A percentile compares a stretch with the other conserved stretches of the same genome.
phyloP scores from a whole-genome alignment of 2,888 invertebrate species.

The Pseudoips prasinana region DNA sequence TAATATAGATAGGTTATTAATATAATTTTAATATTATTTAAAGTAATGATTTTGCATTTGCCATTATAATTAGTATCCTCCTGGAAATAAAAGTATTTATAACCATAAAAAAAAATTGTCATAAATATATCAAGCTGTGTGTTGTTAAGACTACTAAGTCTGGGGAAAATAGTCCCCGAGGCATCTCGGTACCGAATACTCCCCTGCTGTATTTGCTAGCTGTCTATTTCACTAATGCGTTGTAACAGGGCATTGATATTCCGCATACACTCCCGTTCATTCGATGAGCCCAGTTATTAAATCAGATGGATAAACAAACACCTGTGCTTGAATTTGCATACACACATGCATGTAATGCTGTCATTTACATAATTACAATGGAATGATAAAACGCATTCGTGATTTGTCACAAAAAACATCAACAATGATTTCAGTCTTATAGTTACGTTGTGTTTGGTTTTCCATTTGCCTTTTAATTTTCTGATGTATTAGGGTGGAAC shows the following conservation, averaged over 20 bases:
- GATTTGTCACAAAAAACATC: conserved; percentile 39
- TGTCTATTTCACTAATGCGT: conserved; percentile 70
- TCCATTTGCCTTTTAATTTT: conserved; percentile 35
- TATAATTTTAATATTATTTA: no score
- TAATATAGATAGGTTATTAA: no score
- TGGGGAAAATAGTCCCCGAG: conserved; percentile 19
- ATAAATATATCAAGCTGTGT: no score
- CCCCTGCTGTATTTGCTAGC: conserved; percentile 56
- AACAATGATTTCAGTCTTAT: conserved; percentile 27
- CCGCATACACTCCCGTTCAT: conserved; percentile 57
- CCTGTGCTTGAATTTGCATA: conserved; percentile 56
- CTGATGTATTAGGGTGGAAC: conserved; percentile 22
- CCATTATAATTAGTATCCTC: no score
- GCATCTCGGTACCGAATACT: conserved; percentile 34
- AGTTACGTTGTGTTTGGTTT: conserved; percentile 22
- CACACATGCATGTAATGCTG: conserved; percentile 32
- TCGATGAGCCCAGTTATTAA: conserved; percentile 73
- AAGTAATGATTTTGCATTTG: no score
- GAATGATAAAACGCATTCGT: conserved; percentile 34
- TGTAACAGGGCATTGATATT: conserved; percentile 68
- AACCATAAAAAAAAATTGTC: no score
- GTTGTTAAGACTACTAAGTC: no score
- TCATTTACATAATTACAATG: conserved; percentile 57
- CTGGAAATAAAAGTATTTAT: no score
- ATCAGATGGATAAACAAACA: conserved; percentile 73